Evolutionary conservation across 2,888 invertebrate genomes (phyloP).

Genomic region (Choreutis nemorana): DNA sequence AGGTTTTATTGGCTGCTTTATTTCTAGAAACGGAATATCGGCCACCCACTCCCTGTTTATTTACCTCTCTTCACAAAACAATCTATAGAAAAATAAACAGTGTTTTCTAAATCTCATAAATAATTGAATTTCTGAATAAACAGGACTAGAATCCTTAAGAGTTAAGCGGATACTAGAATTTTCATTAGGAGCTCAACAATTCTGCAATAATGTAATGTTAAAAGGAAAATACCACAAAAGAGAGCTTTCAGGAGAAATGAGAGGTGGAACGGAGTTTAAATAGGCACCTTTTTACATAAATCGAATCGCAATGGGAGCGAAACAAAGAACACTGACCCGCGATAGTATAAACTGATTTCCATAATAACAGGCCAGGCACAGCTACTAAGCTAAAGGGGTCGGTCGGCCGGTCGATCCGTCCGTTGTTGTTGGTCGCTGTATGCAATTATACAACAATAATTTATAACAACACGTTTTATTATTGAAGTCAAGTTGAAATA

Average conservation of each 20-base stretch:
- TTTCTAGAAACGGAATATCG: conserved; percentile 20
- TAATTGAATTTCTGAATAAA: conserved; percentile 3
- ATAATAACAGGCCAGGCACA: conserved; percentile 35
- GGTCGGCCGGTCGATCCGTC: too few species aligned
- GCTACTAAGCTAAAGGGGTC: conserved; percentile 14
- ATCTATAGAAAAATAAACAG: conserved; percentile 4
- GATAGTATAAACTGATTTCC: conserved; percentile 42
- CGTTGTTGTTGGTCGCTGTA: too few species aligned
- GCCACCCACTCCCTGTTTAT: conserved; percentile 16
- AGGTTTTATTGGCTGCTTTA: conserved; percentile 42
- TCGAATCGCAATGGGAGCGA: conserved; percentile 27
- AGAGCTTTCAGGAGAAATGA: conserved; percentile 15
- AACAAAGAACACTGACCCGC: conserved; percentile 40
- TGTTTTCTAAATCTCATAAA: conserved; percentile 4
- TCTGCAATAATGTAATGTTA: conserved; percentile 11
- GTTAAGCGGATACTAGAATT: conserved; percentile 5
- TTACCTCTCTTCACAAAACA: conserved; percentile 11
- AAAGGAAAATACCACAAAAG: conserved; percentile 16
- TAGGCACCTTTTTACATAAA: conserved; percentile 16
- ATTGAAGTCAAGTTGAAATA: conserved; percentile 1
- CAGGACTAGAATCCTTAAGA: conserved; percentile 1
- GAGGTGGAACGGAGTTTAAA: conserved; percentile 18
- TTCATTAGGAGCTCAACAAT: conserved; percentile 12
- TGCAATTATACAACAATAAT: conserved; percentile 48
- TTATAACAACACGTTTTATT: conserved; percentile 11